A percentile compares a stretch with the other conserved stretches of the same genome.
Conservation (phyloP, 2,113 vertebrate genomes). For the Tetrao urogallus region DNA sequence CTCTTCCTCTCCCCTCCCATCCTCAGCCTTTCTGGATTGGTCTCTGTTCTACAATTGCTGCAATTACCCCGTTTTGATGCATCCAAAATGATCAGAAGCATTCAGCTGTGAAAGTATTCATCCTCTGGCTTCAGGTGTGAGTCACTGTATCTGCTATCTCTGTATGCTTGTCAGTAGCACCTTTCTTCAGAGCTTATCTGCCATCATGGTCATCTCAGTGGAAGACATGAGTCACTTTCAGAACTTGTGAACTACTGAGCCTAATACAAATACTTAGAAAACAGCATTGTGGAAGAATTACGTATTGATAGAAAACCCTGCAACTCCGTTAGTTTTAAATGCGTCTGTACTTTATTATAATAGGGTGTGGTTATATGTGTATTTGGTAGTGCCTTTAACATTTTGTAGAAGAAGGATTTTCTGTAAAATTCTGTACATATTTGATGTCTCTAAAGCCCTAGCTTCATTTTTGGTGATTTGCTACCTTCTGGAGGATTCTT, state of each 20-base stretch:
- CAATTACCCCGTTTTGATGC: background rate
- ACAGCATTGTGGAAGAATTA: background rate
- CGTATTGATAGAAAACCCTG: accelerated
- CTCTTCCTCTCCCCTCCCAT: background rate
- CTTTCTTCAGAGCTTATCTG: conserved; percentile 25
- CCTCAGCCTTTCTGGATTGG: background rate
- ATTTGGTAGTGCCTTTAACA: background rate
- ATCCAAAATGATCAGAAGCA: accelerated
- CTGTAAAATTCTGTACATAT: background rate
- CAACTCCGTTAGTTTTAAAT: background rate
- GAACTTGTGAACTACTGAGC: background rate
- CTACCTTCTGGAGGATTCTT: background rate
- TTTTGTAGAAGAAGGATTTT: background rate
- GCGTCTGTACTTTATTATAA: background rate
- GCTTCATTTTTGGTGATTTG: background rate
- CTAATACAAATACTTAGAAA: background rate
- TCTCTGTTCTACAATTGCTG: accelerated
- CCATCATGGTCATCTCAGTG: conserved; percentile 33
- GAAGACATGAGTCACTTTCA: conserved; percentile 48
- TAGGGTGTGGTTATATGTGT: background rate
- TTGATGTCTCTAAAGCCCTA: background rate
- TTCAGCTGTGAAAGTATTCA: background rate
- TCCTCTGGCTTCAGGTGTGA: background rate
- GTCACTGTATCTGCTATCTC: background rate
- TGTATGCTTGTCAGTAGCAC: background rate